Base-by-base conservation (phyloP, 2,888 invertebrate genomes). In the Thymelicus lineola region DNA sequence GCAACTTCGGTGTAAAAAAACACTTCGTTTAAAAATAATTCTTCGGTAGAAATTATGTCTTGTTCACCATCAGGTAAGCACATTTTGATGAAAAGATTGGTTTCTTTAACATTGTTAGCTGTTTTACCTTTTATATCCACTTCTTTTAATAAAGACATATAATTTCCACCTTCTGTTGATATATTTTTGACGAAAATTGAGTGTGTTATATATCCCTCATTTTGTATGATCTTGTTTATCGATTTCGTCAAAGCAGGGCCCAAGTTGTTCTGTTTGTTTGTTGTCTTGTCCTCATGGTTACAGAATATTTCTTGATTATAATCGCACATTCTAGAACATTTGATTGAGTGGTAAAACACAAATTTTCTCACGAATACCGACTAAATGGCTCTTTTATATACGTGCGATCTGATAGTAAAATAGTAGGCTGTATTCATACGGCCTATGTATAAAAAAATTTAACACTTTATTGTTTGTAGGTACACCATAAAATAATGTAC, bases 61-160 rank as follows among this genome's bases (percentile, higher is more conserved):
- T 82, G 71, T 0, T 80, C 67, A 12, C 78, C 75, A 1, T 70
- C 70, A 6, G 74, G 70, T 35, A 83, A 10, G 10, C 80, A 82
- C 12, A 78, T 72, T 73, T 90, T 90, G 0, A 83, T 72, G 72
- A 90, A 90, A 35, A 89, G 75, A 63, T 85, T 81, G 1, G 78
- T 77, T 76, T 83, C 75, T 64, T 79, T 79, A 0, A 74, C 36
- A 1, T 73, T 78, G 0, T 75, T 59, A 10, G 6, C 50, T 0
- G 80, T 80, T 75, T 73, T 73, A 38, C 86, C 86, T 75, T 74
- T 79, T 15, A 86, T 55, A 53, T 84, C 76, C 6, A 86, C 75
- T 78, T 84, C 82, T 46, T 79, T 85, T 3, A 87, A 53, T 17
- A 76, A 60, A 3, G 82, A 86, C 68, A 87, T 77, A 61, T 79